A percentile compares a stretch with the other conserved stretches of the same genome.
phyloP scores from a whole-genome alignment of 2,888 invertebrate species.

The Nephrotoma guestfalica region DNA sequence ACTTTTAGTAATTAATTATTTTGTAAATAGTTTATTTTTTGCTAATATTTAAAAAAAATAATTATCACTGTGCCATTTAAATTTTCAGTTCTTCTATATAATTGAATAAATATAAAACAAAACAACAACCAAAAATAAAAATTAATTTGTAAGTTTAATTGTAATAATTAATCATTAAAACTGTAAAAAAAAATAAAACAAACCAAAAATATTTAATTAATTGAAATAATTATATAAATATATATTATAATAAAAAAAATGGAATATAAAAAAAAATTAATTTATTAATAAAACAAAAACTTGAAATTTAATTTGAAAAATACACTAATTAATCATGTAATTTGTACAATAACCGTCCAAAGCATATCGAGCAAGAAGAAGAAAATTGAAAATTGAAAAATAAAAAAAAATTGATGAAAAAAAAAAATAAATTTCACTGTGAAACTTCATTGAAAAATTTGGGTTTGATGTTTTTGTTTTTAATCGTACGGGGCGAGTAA shows the following conservation, averaged over 20 bases:
- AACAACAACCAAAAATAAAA: neutral
- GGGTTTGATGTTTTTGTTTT: neutral
- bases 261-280: neutral
- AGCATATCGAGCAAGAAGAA: conserved; percentile 2
- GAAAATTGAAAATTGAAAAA: neutral
- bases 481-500: neutral
- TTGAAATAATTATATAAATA: neutral
- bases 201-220: neutral
- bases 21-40: neutral
- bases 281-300: neutral
- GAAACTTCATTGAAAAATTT: neutral
- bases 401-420: neutral
- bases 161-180: neutral
- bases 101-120: neutral
- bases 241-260: neutral
- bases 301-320: conserved; percentile 1
- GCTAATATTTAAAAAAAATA: neutral
- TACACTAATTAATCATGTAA: neutral
- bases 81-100: neutral
- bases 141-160: neutral
- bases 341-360: conserved; percentile 6
- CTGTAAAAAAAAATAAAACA: neutral
- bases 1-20: neutral
- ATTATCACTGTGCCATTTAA: neutral
- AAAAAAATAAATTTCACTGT: neutral